Base-by-base conservation (phyloP, 2,113 vertebrate genomes). In the Himantopus leucocephalus region DNA sequence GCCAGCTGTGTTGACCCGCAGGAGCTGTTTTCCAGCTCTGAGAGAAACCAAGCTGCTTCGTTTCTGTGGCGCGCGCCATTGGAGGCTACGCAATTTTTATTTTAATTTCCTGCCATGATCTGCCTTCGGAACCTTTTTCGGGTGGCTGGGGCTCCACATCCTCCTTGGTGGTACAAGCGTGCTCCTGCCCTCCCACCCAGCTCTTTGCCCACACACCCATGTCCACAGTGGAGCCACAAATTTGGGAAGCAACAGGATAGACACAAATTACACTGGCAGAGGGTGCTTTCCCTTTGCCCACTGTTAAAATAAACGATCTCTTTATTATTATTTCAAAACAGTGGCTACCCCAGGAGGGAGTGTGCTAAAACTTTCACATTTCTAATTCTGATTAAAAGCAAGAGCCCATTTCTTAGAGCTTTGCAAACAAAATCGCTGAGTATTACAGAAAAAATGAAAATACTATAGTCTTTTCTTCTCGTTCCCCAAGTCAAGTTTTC, bases 131-230 rank as follows among this genome's bases (percentile, higher is more conserved):
- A 24, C 11, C 39, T n/a, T 75, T 56, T 43, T 32, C 10, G 24
- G n/a, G 17, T 75, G 73, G 20, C 23, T 66, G 37, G 19, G 29
- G 7, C 23, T 78, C 26, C 4, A 7, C 6, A 14, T 56, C 27
- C 39, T 75, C 72, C 53, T 74, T 41, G 22, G 22, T 3, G 7
- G 15, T 39, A n/a, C 50, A 66, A 77, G 15, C 1, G 0, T 30
- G 26, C 34, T 20, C 21, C 47, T 71, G 24, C 20, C 7, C 22
- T 82, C 24, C 35, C 16, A 16, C 24, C 12, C 34, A 62, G 58
- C 11, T 41, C 16, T 47, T 66, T 5, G 3, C 43, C 59, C 6
- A 1, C 5, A 14, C 3, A 1, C 2, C 4, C 4, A 1, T 74
- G 43, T 27, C 50, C 26, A 6, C 30, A 53, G 45, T 1, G 4